Percentiles rank a stretch among this genome's conserved stretches.
Conservation (phyloP, 2,113 vertebrate species). For the Chiloscyllium plagiosum region DNA sequence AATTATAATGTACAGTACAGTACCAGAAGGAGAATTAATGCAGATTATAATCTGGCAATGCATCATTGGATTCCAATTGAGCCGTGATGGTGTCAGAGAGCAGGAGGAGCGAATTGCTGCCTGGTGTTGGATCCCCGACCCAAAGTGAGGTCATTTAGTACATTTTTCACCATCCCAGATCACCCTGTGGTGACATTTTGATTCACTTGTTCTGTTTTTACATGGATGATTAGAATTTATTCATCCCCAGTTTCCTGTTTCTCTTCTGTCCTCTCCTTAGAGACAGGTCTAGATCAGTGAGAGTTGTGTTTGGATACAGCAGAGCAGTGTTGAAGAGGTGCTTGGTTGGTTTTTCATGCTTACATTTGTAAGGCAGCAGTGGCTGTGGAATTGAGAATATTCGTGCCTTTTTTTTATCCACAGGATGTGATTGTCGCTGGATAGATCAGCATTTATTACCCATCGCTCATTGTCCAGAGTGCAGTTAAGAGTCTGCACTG, state of each 20-base stretch:
- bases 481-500: no score
- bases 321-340: not conserved
- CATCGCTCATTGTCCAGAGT: no score
- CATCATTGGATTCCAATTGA: not conserved
- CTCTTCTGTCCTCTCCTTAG: not conserved
- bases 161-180: not conserved
- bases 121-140: not conserved
- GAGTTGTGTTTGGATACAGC: no score
- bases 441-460: no score
- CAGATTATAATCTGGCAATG: conserved; percentile 2
- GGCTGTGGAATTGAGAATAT: not conserved
- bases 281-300: not conserved
- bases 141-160: not conserved
- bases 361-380: not conserved
- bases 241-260: not conserved
- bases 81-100: not conserved
- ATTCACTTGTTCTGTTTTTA: conserved; percentile 16
- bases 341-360: not conserved
- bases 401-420: no score
- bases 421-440: no score
- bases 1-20: not conserved
- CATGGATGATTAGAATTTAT: conserved; percentile 13
- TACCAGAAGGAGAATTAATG: not conserved
- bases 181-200: not conserved
- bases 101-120: not conserved